Base-by-base conservation (phyloP, 2,888 invertebrate genomes). In the Pollenia griseotomentosa region DNA sequence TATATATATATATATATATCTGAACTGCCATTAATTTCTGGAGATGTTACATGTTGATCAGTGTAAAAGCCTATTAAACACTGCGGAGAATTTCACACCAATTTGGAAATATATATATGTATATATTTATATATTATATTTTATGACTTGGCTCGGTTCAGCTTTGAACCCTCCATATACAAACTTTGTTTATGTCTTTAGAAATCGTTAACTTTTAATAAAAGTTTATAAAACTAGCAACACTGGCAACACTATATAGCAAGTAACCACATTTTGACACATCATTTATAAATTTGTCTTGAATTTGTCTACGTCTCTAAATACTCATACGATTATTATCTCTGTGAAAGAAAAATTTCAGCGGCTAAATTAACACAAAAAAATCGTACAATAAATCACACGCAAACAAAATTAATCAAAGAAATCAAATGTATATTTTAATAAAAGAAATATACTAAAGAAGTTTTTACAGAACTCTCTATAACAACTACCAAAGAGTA, bases 261-360 rank as follows among this genome's bases (percentile, higher is more conserved):
- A 65, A 74, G 73, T 81, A 82, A 4, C 23, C 68, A 51, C 10
- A 16, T 44, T 74, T 59, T 79, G 73, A 75, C 83, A 77, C 51
- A 10, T 42, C 57, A 55, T 23, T 16, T 16, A 12, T 16, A 12
- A 9, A 42, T 16, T 74, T 65, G 73, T 73, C 6, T 11, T 16
- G 9, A 9, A 42, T 16, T 74, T 65, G 73, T 73, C 6, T 11
- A 63, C 84, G 75, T 42, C 80, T 8, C 80, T 70, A 79, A 61
- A 46, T 70, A 53, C 65, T 79, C 79, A 63, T 80, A 61, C 73
- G 68, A 65, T 40, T 73, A 33, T 65, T 53, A 83, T 77, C 59
- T 73, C 65, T 73, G 78, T 23, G 11, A 51, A 11, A 19, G 12
- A 40, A 59, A 40, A 68, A 10, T 61, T 71, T 44, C 77, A 57